Evolutionary conservation across 2,113 vertebrate species (phyloP), one percentile per base, ranked within the genome.

Genomic region (Prunella himalayana): DNA sequence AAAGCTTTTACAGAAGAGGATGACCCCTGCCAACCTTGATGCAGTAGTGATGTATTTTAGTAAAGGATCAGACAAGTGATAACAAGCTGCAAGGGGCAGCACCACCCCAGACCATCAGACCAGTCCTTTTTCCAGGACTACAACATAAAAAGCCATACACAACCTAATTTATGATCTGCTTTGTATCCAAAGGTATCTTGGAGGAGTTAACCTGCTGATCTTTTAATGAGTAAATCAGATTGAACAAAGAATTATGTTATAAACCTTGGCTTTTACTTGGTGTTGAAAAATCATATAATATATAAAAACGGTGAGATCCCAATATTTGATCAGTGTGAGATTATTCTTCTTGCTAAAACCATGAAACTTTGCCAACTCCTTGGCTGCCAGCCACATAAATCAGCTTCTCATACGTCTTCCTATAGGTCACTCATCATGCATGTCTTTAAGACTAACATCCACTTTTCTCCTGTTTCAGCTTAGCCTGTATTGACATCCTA

Each of bases 321-420:
- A 93, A 90, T 65, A 95, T 70, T 76, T 82, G 61, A 88, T 82
- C 91, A 68, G 51, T 44, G 51, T 88, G 27, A 76, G 63, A 92
- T 87, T 94, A 92, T 93, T 68, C 83, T 80, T 81, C 76, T 66
- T 93, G 64, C 57, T 93, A 57, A 86, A 87, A 85, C 47, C 75
- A 72, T 50, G 71, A 97, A 94, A 90, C 22, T 66, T 89, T 65
- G 94, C 64, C 83, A 75, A 61, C 42, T 87, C 72, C 65, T 93
- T 96, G 92, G 88, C 86, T 93, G 73, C 57, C 73, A 81, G 92
- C 60, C 91, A 94, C 81, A 76, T 79, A 91, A 86, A 83, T 66
- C 95, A 92, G 77, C 56, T 84, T 95, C 77, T 93, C 65, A 50
- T 85, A 85, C 79, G 50, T 88, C 59, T 88, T 93, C 70, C 73